Conservation (phyloP, 2,888 invertebrate genomes). For the Clepsis dumicolana region DNA sequence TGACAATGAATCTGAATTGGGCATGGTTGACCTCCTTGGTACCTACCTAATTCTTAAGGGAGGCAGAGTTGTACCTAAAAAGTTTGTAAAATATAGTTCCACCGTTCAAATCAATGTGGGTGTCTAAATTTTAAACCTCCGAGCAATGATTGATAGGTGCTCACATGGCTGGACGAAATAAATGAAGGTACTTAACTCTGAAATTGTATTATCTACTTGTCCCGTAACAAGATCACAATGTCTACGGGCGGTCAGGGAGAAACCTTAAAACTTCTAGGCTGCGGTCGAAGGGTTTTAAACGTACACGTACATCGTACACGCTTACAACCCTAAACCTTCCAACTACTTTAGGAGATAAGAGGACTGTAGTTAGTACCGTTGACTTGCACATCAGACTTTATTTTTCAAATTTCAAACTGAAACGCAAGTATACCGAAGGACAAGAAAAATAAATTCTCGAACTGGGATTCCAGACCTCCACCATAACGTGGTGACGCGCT, state of each 20-base stretch:
- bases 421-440: no score
- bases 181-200: neutral
- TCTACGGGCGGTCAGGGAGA: conserved; percentile 30
- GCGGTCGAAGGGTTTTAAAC: conserved; percentile 34
- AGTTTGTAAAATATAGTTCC: no score
- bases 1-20: neutral
- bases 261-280: conserved; percentile 31
- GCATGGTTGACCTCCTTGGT: neutral
- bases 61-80: no score
- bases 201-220: neutral
- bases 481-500: no score
- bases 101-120: neutral
- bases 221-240: conserved; percentile 24
- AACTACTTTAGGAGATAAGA: neutral
- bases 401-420: no score
- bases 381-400: neutral
- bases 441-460: no score
- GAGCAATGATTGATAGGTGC: no score
- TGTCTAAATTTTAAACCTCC: no score
- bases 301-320: conserved; percentile 18
- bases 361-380: neutral
- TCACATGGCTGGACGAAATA: neutral
- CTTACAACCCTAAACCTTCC: no score
- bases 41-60: neutral
- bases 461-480: no score